Percentiles rank a stretch among this genome's conserved stretches.
phyloP scores from a whole-genome alignment of 2,888 invertebrate species.

The Seira ritae region DNA sequence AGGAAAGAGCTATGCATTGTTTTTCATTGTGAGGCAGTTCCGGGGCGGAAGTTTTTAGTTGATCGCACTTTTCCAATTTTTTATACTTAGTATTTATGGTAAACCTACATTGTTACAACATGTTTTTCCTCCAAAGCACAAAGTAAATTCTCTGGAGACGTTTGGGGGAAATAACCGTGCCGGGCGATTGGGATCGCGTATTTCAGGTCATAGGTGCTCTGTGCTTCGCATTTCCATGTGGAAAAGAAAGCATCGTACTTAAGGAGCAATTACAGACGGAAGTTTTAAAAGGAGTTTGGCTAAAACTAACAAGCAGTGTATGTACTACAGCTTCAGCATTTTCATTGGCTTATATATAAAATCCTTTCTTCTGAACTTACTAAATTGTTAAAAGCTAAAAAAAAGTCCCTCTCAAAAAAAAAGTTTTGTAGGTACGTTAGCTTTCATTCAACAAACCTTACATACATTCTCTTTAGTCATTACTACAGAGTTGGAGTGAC shows the following conservation, averaged over 20 bases:
- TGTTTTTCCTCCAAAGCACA: background rate
- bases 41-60: slow-evolving; percentile 35
- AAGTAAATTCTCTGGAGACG: slow-evolving; percentile 39
- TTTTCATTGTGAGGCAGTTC: slow-evolving; percentile 49
- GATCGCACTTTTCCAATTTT: slow-evolving; percentile 25
- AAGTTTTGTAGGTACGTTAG: slow-evolving; percentile 28
- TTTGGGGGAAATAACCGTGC: slow-evolving; percentile 25
- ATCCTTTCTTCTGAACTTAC: no score
- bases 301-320: background rate
- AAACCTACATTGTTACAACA: no score
- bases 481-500: slow-evolving; percentile 43
- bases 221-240: background rate
- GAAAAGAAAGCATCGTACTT: background rate
- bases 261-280: background rate
- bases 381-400: no score
- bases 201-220: slow-evolving; percentile 55
- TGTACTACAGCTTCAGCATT: no score
- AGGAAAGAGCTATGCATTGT: slow-evolving; percentile 31
- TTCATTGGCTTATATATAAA: background rate
- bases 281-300: background rate
- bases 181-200: slow-evolving; percentile 51
- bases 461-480: slow-evolving; percentile 48
- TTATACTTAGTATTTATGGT: background rate
- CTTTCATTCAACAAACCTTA: background rate
- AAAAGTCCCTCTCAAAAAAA: background rate